These are phyloP conservation scores for Eclectus roratus DNA, from an alignment of 2,113 vertebrate genomes.

Conservation along the genomic window DNA sequence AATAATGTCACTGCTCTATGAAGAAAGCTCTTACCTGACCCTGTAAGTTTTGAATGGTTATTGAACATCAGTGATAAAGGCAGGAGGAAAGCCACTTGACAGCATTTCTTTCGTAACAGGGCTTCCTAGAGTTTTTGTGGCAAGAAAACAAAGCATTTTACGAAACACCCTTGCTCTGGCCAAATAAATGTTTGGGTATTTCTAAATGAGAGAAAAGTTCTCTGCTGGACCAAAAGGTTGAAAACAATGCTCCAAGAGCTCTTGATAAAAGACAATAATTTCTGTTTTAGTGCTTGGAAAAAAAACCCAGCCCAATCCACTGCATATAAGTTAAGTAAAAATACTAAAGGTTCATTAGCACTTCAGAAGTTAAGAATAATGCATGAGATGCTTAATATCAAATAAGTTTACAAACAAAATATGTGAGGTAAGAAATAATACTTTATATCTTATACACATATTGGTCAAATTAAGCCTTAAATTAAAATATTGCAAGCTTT, in stretches of 20 bases:
- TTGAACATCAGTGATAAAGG: constrained; percentile 68
- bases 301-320: not conserved
- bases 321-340: not conserved
- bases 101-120: constrained; percentile 68
- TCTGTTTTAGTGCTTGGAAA: not conserved
- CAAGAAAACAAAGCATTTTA: constrained; percentile 71
- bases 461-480: not conserved
- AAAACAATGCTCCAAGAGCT: constrained; percentile 2
- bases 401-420: not conserved
- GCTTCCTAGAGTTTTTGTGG: constrained; percentile 70
- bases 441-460: not conserved
- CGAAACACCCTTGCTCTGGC: constrained; percentile 61
- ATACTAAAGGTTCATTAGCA: not conserved
- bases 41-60: constrained; percentile 70
- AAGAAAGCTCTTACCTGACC: constrained; percentile 70
- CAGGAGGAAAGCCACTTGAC: constrained; percentile 69
- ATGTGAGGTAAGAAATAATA: not conserved
- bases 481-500: not conserved
- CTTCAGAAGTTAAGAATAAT: constrained; percentile 12
- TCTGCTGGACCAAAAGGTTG: constrained; percentile 19
- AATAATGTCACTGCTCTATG: constrained; percentile 65
- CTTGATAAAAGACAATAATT: not conserved
- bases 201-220: constrained; percentile 21
- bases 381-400: not conserved
- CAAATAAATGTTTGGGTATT: constrained; percentile 56